phyloP scores from a whole-genome alignment of 2,797 vertebrate genomes.

The Myotis vivesi region DNA sequence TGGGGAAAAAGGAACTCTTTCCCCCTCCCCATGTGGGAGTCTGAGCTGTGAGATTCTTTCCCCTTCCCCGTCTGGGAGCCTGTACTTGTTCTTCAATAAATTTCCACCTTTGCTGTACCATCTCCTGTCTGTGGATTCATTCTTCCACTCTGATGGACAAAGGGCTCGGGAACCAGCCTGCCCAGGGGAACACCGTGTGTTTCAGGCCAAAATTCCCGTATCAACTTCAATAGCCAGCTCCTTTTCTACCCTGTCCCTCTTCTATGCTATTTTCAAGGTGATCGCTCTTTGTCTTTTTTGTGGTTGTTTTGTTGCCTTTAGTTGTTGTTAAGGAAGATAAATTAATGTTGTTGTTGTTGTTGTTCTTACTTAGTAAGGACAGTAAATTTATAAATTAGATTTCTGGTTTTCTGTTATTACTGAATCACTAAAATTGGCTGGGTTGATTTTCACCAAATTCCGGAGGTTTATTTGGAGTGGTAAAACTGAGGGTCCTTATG shows the following conservation, averaged over 20 bases:
- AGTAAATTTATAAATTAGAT: conserved; percentile 10
- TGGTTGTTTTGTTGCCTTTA: background rate
- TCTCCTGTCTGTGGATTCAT: no score
- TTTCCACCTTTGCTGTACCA: no score
- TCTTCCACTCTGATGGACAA: no score
- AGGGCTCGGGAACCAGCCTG: no score
- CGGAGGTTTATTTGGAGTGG: background rate
- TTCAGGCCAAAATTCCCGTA: no score
- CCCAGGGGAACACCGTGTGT: no score
- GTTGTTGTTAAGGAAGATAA: background rate
- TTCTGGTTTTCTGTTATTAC: background rate
- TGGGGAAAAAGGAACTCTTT: no score
- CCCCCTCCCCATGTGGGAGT: no score
- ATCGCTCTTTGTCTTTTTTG: background rate
- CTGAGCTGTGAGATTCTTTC: no score
- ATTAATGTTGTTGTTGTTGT: background rate
- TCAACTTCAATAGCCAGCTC: background rate
- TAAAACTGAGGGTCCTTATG: background rate
- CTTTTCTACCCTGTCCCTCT: background rate
- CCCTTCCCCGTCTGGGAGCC: no score
- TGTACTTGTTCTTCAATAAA: no score
- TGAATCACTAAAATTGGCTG: conserved; percentile 4
- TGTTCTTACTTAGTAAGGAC: background rate
- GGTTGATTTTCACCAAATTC: conserved; percentile 1
- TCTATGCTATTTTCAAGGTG: background rate